These are phyloP conservation scores for Trogon surrucura DNA, from an alignment of 2,113 vertebrate genomes.

Conservation along the genomic window DNA sequence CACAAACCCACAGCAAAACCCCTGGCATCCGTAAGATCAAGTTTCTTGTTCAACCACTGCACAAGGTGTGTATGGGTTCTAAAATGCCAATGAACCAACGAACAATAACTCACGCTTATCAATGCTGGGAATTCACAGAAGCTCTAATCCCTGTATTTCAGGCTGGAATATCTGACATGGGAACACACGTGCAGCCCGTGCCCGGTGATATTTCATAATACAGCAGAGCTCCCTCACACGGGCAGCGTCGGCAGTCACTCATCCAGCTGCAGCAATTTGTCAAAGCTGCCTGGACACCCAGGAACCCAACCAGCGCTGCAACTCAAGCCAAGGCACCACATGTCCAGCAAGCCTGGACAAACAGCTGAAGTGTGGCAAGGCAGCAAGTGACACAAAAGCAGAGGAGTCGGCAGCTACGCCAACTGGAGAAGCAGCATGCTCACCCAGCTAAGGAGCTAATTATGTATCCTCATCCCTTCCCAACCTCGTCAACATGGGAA, in stretches of 20 bases:
- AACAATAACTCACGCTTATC: neutral
- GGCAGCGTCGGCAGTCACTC: fast-evolving
- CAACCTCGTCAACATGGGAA: neutral
- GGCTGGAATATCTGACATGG: neutral
- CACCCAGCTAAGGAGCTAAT: neutral
- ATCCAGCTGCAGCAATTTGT: neutral
- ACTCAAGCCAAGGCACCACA: neutral
- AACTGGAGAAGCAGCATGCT: neutral
- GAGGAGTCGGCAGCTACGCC: fast-evolving
- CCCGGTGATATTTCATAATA: neutral
- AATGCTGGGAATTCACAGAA: neutral
- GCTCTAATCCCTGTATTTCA: neutral
- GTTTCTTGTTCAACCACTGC: neutral
- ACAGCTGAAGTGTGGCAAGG: neutral
- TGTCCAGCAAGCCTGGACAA: neutral
- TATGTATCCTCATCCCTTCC: neutral
- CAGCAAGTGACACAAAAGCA: neutral
- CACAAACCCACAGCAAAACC: neutral
- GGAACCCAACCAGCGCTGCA: neutral
- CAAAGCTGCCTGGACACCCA: neutral
- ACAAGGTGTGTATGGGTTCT: neutral
- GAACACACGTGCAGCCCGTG: fast-evolving
- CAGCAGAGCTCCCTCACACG: neutral
- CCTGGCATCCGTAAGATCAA: neutral
- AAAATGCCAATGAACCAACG: neutral